These are phyloP conservation scores for Melanaphis sacchari DNA, from an alignment of 1,140 invertebrate genomes.

Conservation along the genomic window DNA sequence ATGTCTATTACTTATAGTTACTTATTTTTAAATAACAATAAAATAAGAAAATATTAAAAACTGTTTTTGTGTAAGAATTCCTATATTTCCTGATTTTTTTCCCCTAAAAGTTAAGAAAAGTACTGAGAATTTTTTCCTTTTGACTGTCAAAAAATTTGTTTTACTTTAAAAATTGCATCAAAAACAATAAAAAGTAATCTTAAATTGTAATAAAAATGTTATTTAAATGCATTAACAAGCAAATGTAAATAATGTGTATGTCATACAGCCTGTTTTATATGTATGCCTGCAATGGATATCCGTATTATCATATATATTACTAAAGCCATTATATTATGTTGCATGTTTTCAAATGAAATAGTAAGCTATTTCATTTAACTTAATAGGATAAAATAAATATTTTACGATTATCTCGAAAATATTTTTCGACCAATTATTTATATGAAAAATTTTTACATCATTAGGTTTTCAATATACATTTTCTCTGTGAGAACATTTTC, in stretches of 20 bases:
- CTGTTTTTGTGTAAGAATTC: background rate
- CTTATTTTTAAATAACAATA: background rate
- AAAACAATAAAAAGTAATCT: too few species aligned
- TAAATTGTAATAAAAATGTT: background rate
- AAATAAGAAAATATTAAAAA: background rate
- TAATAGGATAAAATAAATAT: slow-evolving; percentile 25
- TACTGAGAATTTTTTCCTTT: background rate
- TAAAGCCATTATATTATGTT: slow-evolving; percentile 5
- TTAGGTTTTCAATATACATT: background rate
- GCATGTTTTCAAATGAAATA: slow-evolving; percentile 24
- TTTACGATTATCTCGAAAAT: background rate
- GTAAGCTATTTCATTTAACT: too few species aligned
- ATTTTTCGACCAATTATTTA: slow-evolving; percentile 36
- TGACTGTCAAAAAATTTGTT: background rate
- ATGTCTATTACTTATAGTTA: too few species aligned
- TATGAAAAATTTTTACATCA: slow-evolving; percentile 2
- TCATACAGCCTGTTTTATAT: background rate
- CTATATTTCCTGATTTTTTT: background rate
- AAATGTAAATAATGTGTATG: background rate
- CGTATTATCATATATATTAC: slow-evolving; percentile 31
- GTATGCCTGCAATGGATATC: background rate
- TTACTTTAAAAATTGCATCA: background rate
- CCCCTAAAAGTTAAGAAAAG: background rate
- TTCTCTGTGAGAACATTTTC: background rate
- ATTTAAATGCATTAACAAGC: background rate